A percentile compares a stretch with the other conserved stretches of the same genome.
Evolutionary conservation across 2,888 invertebrate species (phyloP).

Genomic region (Andrena bucephala): DNA sequence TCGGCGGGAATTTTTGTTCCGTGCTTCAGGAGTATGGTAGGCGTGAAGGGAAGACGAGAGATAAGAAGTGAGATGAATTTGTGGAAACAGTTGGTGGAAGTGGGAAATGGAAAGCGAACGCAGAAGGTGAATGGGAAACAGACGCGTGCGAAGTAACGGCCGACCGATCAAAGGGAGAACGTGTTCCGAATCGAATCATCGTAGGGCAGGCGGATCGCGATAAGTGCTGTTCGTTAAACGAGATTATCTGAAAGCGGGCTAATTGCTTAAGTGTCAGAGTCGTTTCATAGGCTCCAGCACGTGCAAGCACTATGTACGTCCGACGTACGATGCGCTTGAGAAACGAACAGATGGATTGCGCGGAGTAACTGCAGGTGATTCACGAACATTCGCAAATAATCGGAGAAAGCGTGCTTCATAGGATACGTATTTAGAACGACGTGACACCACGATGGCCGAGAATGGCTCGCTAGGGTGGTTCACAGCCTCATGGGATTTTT

Average conservation of each 20-base stretch:
- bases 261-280: constrained; percentile 67
- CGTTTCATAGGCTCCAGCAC: constrained; percentile 5
- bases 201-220: constrained; percentile 41
- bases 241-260: constrained; percentile 45
- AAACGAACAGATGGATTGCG: constrained; percentile 73
- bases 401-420: background rate
- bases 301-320: constrained; percentile 5
- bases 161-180: constrained; percentile 32
- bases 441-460: too few species aligned
- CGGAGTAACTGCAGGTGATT: constrained; percentile 76
- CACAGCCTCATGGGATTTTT: too few species aligned
- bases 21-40: background rate
- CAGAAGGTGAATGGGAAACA: background rate
- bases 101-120: background rate
- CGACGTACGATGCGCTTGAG: constrained; percentile 31
- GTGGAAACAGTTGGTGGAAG: background rate
- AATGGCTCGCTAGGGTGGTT: too few species aligned
- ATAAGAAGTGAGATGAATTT: too few species aligned
- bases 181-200: constrained; percentile 29
- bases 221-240: constrained; percentile 65
- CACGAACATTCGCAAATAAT: constrained; percentile 75
- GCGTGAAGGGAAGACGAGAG: background rate
- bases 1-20: background rate
- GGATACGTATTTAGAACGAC: background rate
- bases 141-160: constrained; percentile 22